phyloP scores from a whole-genome alignment of 2,888 invertebrate species.

The Cantharis rufa region DNA sequence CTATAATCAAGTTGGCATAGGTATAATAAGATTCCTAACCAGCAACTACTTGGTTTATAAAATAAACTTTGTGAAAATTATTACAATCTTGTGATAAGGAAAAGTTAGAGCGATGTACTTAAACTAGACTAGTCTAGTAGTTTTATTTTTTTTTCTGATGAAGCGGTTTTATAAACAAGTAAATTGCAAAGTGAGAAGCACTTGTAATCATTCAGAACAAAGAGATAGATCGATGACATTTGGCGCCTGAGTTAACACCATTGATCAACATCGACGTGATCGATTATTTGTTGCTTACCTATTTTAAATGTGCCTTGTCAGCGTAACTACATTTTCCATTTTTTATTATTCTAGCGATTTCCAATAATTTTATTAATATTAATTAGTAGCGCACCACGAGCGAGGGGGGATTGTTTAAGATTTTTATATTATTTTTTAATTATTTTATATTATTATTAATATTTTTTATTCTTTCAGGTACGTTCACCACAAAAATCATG shows the following conservation, averaged over 20 bases:
- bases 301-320: conserved; percentile 23
- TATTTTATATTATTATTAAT: not conserved
- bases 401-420: too few species aligned
- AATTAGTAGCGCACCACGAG: not conserved
- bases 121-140: conserved; percentile 3
- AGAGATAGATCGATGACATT: conserved; percentile 26
- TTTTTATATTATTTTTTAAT: too few species aligned
- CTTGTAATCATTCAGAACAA: conserved; percentile 18
- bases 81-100: not conserved
- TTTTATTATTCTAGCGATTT: not conserved
- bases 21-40: not conserved
- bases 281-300: conserved; percentile 20
- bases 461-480: not conserved
- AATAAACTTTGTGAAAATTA: not conserved
- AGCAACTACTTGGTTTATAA: not conserved
- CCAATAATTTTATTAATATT: not conserved
- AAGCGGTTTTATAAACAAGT: conserved; percentile 12
- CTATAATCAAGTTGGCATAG: not conserved
- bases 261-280: conserved; percentile 23
- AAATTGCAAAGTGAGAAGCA: conserved; percentile 12
- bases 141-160: not conserved
- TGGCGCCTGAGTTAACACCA: conserved; percentile 27
- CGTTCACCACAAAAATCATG: not conserved
- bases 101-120: not conserved
- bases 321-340: conserved; percentile 7